Evolutionary conservation across 2,888 invertebrate species (phyloP).

Genomic region (Nezara viridula): DNA sequence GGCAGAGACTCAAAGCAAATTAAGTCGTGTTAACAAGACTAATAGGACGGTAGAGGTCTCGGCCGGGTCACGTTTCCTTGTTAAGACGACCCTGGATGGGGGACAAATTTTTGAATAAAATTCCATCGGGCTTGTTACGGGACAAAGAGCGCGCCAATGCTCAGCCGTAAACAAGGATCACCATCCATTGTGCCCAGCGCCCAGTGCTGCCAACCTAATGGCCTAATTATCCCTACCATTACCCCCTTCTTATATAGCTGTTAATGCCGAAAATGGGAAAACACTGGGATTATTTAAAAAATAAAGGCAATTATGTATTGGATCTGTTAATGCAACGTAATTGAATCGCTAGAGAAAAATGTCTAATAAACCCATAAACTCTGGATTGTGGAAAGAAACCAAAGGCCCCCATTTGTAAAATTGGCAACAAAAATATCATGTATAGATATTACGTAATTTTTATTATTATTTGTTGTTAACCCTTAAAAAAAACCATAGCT

Average conservation of each 20-base stretch:
- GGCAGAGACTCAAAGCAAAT: neutral
- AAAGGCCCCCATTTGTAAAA: too few relatives aligned
- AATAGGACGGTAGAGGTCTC: neutral
- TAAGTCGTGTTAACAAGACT: constrained; percentile 35
- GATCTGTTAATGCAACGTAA: neutral
- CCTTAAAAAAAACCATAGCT: too few relatives aligned
- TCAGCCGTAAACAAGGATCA: constrained; percentile 47
- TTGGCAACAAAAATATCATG: too few relatives aligned
- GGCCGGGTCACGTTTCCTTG: constrained; percentile 38
- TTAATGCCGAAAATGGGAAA: neutral
- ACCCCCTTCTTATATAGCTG: constrained; percentile 19
- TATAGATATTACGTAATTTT: too few relatives aligned
- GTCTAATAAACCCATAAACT: neutral
- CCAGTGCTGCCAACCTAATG: constrained; percentile 33
- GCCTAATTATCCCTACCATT: constrained; percentile 26
- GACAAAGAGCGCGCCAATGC: constrained; percentile 39
- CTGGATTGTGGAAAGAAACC: neutral
- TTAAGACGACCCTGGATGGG: neutral
- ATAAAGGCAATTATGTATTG: neutral
- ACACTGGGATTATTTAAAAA: neutral
- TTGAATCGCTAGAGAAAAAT: neutral
- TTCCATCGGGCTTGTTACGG: constrained; percentile 42
- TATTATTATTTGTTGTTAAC: too few relatives aligned
- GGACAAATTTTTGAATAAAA: constrained; percentile 53
- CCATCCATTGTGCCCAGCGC: constrained; percentile 38